phyloP scores from a whole-genome alignment of 2,113 vertebrate genomes.

The Nesogale talazaci region DNA sequence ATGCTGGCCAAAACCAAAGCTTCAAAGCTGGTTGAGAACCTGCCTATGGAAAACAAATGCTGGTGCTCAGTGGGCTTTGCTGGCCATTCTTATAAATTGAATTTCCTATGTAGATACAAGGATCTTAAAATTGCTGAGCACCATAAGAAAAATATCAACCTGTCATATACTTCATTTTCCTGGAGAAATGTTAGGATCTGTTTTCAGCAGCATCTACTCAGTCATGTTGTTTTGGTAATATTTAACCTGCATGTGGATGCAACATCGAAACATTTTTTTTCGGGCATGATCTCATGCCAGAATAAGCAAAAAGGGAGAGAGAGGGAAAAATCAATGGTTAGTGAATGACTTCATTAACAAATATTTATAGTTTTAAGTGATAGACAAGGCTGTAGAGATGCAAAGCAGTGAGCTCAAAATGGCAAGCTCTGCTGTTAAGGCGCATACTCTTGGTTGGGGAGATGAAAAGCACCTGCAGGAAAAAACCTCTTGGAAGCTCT shows the following conservation, averaged over 20 bases:
- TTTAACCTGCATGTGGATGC: slow-evolving; percentile 21
- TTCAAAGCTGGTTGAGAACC: slow-evolving; percentile 75
- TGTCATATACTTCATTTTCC: slow-evolving; percentile 60
- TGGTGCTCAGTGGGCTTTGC: neutral
- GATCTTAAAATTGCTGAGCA: slow-evolving; percentile 62
- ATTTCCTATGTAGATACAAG: slow-evolving; percentile 70
- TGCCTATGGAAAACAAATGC: slow-evolving; percentile 70
- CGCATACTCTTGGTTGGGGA: neutral
- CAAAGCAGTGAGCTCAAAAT: neutral
- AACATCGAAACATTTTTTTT: slow-evolving; percentile 69
- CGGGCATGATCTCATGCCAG: slow-evolving; percentile 22
- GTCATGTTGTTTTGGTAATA: neutral
- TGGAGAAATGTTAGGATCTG: slow-evolving; percentile 46
- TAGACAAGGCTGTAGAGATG: neutral
- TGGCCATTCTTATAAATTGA: slow-evolving; percentile 64
- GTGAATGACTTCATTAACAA: neutral
- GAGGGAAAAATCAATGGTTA: neutral
- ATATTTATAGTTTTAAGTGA: neutral
- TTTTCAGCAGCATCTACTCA: slow-evolving; percentile 8
- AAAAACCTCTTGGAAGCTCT: neutral
- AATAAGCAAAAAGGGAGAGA: neutral
- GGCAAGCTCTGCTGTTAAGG: neutral
- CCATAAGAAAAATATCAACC: slow-evolving; percentile 49
- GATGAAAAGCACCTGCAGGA: neutral
- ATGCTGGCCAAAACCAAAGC: slow-evolving; percentile 63